Evolutionary conservation across 2,797 vertebrate species (phyloP).

Genomic region (Notolepis coatsorum): DNA sequence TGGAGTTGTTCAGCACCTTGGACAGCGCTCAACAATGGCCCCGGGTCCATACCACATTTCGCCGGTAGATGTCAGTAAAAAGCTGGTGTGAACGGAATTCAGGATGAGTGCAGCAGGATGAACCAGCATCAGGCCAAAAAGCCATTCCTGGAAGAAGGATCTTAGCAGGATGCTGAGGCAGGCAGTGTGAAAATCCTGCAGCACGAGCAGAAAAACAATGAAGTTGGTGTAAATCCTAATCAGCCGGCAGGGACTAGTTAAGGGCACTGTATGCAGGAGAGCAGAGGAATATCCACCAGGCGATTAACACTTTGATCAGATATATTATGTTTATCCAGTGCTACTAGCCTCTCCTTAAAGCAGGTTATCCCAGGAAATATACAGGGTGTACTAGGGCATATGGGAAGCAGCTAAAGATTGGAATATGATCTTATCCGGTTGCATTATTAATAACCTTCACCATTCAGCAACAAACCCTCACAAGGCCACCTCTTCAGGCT

Average conservation of each 20-base stretch:
- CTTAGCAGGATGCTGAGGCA: conserved; percentile 60
- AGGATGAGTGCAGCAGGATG: conserved; percentile 10
- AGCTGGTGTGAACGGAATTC: background rate
- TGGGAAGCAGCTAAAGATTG: too few species aligned
- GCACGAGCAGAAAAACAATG: conserved; percentile 51
- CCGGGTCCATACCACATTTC: background rate
- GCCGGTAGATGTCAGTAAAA: conserved; percentile 53
- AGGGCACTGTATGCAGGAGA: too few species aligned
- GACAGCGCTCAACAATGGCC: conserved; percentile 54
- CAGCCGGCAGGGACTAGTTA: conserved; percentile 18
- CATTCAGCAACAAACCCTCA: too few species aligned
- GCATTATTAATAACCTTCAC: too few species aligned
- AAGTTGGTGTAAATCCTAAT: conserved; percentile 43
- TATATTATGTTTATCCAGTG: too few species aligned
- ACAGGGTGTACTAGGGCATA: too few species aligned
- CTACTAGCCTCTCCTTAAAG: too few species aligned
- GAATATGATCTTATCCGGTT: too few species aligned
- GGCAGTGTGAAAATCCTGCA: conserved; percentile 62
- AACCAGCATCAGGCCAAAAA: conserved; percentile 41
- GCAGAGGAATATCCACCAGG: conserved; percentile 35
- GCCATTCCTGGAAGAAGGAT: conserved; percentile 36
- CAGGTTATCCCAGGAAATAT: too few species aligned
- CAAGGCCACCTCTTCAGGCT: too few species aligned
- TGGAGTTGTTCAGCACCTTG: conserved; percentile 65
- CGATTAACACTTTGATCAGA: too few species aligned